These are phyloP conservation scores for Ranitomeya variabilis DNA, from an alignment of 2,113 vertebrate species.

Conservation along the genomic window DNA sequence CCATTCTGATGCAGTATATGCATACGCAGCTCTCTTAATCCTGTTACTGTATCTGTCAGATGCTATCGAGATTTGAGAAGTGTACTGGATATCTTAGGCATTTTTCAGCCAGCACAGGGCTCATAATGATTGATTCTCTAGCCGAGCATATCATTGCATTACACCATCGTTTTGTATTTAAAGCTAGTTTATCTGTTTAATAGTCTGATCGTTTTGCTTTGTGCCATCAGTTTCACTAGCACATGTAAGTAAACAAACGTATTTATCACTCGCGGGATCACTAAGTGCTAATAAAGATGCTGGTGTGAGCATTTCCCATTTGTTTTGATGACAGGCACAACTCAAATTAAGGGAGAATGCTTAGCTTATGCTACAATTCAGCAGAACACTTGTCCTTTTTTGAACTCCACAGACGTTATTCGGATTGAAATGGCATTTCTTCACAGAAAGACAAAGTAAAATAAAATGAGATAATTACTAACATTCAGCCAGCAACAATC, in stretches of 20 bases:
- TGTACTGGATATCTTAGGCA: conserved; percentile 36
- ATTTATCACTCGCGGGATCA: conserved; percentile 73
- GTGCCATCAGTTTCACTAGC: conserved; percentile 61
- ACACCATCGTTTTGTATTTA: conserved; percentile 54
- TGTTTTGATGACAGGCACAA: conserved; percentile 59
- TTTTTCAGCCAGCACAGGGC: conserved; percentile 31
- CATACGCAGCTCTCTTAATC: conserved; percentile 39
- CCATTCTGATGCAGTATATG: conserved; percentile 7
- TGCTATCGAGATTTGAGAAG: conserved; percentile 42
- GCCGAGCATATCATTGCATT: conserved; percentile 32
- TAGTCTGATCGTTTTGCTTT: conserved; percentile 56
- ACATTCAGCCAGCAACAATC: background rate
- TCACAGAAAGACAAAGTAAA: background rate
- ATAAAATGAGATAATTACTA: background rate
- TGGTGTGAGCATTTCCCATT: conserved; percentile 66
- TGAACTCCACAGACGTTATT: background rate
- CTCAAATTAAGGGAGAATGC: conserved; percentile 58
- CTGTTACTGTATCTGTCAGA: conserved; percentile 48
- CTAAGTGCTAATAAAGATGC: conserved; percentile 72
- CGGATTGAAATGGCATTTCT: background rate
- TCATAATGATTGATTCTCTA: conserved; percentile 47
- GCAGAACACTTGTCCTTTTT: conserved; percentile 22
- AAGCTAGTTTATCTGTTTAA: conserved; percentile 54
- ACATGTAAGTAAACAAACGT: conserved; percentile 69
- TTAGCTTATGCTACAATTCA: conserved; percentile 56